Conservation (phyloP, 1,140 invertebrate species). For the Latrodectus geometricus region DNA sequence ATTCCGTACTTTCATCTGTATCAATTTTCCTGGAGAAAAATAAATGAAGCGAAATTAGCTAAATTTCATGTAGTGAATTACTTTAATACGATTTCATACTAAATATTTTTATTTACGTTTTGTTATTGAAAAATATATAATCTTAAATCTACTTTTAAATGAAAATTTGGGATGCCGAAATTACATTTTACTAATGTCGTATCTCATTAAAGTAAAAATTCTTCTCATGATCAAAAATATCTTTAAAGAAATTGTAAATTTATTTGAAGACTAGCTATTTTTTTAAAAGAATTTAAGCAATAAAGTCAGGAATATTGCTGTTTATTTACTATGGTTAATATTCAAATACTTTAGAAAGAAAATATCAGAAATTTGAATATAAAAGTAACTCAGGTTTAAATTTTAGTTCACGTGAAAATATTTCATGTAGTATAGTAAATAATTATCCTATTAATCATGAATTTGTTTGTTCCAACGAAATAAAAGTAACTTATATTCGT, state of each 20-base stretch:
- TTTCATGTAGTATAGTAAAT: too few species aligned
- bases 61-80: background rate
- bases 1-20: slow-evolving; percentile 23
- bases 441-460: too few species aligned
- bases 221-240: background rate
- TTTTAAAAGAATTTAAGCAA: too few species aligned
- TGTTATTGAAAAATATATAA: background rate
- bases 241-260: background rate
- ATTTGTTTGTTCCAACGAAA: too few species aligned
- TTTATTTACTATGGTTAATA: too few species aligned
- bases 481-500: too few species aligned
- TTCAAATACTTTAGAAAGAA: too few species aligned
- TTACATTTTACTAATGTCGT: background rate
- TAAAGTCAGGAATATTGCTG: too few species aligned
- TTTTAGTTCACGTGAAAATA: too few species aligned
- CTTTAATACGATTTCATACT: background rate
- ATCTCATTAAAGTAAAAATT: background rate
- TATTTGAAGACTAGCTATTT: background rate
- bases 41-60: background rate
- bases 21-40: background rate
- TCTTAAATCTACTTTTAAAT: background rate
- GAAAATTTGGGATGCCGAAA: background rate
- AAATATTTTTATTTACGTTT: background rate
- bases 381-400: too few species aligned
- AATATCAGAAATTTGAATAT: too few species aligned